phyloP scores from a whole-genome alignment of 2,113 vertebrate genomes.

The Tringa solitaria region DNA sequence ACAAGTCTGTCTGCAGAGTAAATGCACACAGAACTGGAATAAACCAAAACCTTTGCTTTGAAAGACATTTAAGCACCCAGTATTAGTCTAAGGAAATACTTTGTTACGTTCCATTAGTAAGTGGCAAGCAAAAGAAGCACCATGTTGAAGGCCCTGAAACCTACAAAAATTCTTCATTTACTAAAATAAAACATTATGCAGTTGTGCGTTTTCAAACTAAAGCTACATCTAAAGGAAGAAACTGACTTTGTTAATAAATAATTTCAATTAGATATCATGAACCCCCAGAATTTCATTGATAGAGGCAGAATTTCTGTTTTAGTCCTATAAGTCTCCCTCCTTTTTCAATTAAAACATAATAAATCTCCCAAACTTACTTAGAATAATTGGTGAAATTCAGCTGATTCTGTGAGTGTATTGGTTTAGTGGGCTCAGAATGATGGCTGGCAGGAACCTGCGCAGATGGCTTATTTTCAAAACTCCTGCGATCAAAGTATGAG shows the following conservation, averaged over 20 bases:
- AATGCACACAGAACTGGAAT: not conserved
- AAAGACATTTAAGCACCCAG: not conserved
- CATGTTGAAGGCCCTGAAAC: not conserved
- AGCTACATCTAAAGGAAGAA: not conserved
- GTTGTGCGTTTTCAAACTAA: not conserved
- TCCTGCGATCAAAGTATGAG: conserved; percentile 93
- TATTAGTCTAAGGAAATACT: not conserved
- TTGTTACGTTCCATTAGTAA: not conserved
- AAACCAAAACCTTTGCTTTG: not conserved
- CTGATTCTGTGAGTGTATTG: conserved; percentile 81
- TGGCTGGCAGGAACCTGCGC: conserved; percentile 80
- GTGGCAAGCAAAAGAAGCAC: not conserved
- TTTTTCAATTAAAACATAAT: not conserved
- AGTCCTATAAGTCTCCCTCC: not conserved
- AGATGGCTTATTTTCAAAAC: conserved; percentile 89
- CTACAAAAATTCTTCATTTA: not conserved
- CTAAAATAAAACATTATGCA: not conserved
- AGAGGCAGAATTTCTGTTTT: not conserved
- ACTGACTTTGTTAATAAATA: accelerated
- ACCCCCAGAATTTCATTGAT: not conserved
- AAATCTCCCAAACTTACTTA: conserved; percentile 77
- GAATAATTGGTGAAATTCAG: conserved; percentile 82
- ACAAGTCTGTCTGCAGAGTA: not conserved
- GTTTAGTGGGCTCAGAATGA: conserved; percentile 84
- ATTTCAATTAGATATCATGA: not conserved